Base-by-base conservation (phyloP, 1,140 invertebrate species). In the Aphelinus certus region DNA sequence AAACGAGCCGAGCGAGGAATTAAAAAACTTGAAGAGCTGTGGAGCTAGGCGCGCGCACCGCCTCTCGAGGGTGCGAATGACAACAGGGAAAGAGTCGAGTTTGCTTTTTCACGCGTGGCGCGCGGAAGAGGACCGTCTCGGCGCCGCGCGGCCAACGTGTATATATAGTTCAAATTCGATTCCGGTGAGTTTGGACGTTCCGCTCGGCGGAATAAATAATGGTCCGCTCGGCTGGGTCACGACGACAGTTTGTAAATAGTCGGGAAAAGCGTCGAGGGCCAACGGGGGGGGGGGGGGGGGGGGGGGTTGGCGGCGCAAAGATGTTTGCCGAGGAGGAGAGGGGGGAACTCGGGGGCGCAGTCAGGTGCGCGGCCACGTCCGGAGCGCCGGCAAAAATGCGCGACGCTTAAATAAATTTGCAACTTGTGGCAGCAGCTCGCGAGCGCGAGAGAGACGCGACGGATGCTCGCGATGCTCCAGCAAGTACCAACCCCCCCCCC, bases 131-230 rank as follows among this genome's bases (percentile, higher is more conserved):
- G 26, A 26, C 26, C 26, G 26, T 26, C 26, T 43, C 1, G 47
- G n/a, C 47, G 47, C 47, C 48, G 43, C 48, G 43, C 26, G 26
- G 26, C 26, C 26, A 26, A 26, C 26, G 26, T 26, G 26, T 26
- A 26, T 26, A 26, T 26, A 64, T 71, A 64, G 60, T 63, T 47
- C 26, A 63, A 26, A 71, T 71, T 71, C 70, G 70, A 71, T 71
- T 71, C 42, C 60, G 43, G 51, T 1, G n/a, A 56, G 42, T 42
- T 58, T 63, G 49, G 70, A 64, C 60, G 64, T 71, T 71, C 61
- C 46, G 61, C 70, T 71, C 70, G n/a, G 60, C 53, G 70, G 70
- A 71, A 71, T 71, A 71, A 71, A 71, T 71, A 71, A 71, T 71
- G 61, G 26, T 26, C 26, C 26, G 26, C n/a, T 3, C 42, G 64